Percentiles rank a stretch among this genome's conserved stretches.
phyloP scores from a whole-genome alignment of 2,888 invertebrate species.

The Pachycephus smyrnensis region DNA sequence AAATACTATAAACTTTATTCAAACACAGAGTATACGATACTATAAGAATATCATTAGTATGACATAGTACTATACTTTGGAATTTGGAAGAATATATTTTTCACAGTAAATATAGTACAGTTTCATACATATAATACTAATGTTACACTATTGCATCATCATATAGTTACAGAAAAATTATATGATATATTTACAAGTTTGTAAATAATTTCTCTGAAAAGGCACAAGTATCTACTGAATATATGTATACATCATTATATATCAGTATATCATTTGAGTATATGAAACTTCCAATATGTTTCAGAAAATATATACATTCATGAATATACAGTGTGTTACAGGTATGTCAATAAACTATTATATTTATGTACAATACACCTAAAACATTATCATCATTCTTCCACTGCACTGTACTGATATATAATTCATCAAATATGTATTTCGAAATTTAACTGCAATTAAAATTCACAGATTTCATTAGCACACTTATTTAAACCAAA shows the following conservation, averaged over 20 bases:
- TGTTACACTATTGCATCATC: not conserved
- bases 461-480: not conserved
- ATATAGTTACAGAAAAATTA: not conserved
- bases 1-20: not conserved
- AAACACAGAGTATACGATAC: not conserved
- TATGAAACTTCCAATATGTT: too few species aligned
- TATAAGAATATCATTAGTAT: not conserved
- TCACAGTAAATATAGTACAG: not conserved
- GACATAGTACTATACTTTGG: not conserved
- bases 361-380: too few species aligned
- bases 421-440: not conserved
- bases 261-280: too few species aligned
- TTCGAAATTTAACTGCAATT: not conserved
- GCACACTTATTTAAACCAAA: not conserved
- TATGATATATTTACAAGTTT: not conserved
- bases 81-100: not conserved
- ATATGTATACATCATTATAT: too few species aligned
- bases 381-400: not conserved
- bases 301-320: too few species aligned
- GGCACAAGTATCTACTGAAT: too few species aligned
- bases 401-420: not conserved
- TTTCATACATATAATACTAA: not conserved
- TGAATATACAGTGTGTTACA: too few species aligned
- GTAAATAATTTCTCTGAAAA: too few species aligned
- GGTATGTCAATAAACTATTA: too few species aligned